Evolutionary conservation across 2,113 vertebrate species (phyloP).

Genomic region (Holacanthus passer): DNA sequence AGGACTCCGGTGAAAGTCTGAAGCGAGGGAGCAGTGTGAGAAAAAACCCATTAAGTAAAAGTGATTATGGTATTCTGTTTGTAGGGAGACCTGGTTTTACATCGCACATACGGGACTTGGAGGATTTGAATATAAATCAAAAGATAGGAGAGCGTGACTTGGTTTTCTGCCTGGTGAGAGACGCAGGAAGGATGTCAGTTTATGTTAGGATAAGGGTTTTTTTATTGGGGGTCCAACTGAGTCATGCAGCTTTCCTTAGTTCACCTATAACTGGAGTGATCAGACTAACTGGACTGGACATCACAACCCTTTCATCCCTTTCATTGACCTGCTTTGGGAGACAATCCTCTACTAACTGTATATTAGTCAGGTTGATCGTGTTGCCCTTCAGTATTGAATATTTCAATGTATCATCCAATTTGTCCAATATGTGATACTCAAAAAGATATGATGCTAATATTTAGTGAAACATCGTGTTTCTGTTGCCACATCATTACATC

Average conservation of each 20-base stretch:
- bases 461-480: neutral
- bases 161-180: neutral
- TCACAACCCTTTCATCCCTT: neutral
- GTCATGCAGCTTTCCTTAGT: neutral
- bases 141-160: neutral
- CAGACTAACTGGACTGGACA: neutral
- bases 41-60: slow-evolving; percentile 29
- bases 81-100: slow-evolving; percentile 16
- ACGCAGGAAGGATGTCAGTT: neutral
- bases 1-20: slow-evolving; percentile 10
- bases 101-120: neutral
- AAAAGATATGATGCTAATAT: neutral
- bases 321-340: neutral
- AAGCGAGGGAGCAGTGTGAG: neutral
- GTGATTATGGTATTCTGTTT: slow-evolving; percentile 27
- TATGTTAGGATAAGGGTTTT: neutral
- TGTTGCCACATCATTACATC: slow-evolving; percentile 4
- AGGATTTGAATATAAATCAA: slow-evolving; percentile 38
- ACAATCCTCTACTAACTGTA: neutral
- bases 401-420: neutral
- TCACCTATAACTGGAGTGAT: neutral
- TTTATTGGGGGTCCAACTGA: neutral
- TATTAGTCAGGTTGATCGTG: neutral
- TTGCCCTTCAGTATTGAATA: neutral
- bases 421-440: neutral